phyloP scores from a whole-genome alignment of 53 echinoderm and acorn worm genomes.

The Patiria pectinifera region DNA sequence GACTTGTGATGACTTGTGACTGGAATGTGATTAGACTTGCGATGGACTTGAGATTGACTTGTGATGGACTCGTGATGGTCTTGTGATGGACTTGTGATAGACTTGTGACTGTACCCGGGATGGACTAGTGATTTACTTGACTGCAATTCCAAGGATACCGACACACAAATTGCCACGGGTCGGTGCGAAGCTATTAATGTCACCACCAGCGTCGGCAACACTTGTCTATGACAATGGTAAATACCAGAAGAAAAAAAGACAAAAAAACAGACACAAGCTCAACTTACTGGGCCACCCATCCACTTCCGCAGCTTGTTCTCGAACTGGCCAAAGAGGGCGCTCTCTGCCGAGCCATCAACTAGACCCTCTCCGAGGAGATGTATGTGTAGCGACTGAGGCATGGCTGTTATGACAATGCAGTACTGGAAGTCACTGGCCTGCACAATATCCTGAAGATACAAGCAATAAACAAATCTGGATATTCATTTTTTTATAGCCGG shows the following conservation, averaged over 20 bases:
- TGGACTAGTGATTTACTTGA: no score
- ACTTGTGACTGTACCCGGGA: no score
- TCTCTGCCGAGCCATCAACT: conserved; percentile 48
- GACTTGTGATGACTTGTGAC: no score
- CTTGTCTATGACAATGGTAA: no score
- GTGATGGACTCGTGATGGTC: no score
- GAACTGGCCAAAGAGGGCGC: conserved; percentile 73
- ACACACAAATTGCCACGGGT: no score
- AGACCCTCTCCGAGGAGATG: conserved; percentile 67
- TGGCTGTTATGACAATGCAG: conserved; percentile 82
- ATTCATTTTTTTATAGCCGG: not conserved
- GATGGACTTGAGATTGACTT: no score
- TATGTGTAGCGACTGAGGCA: conserved; percentile 81
- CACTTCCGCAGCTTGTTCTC: conserved; percentile 81
- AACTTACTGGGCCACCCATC: conserved; percentile 82
- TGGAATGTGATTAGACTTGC: no score
- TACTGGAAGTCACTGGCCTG: conserved; percentile 83
- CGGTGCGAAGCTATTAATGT: no score
- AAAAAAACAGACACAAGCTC: not conserved
- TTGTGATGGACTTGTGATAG: no score
- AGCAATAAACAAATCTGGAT: not conserved
- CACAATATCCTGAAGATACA: conserved; percentile 74
- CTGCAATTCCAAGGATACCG: no score
- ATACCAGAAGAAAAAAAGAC: not conserved
- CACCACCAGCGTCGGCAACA: no score